phyloP scores from a whole-genome alignment of 2,797 vertebrate species.

The Catharus ustulatus region DNA sequence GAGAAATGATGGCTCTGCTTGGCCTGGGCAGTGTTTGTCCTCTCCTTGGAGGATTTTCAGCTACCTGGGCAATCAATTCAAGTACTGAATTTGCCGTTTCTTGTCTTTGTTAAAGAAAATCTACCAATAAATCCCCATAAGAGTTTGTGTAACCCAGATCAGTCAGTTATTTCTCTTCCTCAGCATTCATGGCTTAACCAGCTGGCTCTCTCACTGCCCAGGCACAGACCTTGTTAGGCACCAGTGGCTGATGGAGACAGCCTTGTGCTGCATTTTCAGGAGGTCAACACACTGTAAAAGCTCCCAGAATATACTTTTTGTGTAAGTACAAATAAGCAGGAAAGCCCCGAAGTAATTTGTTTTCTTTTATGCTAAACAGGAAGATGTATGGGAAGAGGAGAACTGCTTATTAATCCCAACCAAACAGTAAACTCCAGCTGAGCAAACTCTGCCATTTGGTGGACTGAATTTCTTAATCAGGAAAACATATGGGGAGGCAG shows the following conservation, averaged over 20 bases:
- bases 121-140: conserved; percentile 50
- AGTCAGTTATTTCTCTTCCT: conserved; percentile 54
- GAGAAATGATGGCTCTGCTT: conserved; percentile 35
- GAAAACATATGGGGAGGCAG: conserved; percentile 58
- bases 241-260: not conserved
- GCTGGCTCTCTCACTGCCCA: not conserved
- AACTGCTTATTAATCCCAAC: conserved; percentile 60
- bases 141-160: conserved; percentile 55
- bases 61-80: conserved; percentile 60
- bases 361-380: conserved; percentile 63
- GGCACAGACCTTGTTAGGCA: not conserved
- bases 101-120: conserved; percentile 57
- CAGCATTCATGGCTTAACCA: conserved; percentile 33
- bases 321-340: conserved; percentile 53
- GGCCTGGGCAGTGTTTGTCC: conserved; percentile 22
- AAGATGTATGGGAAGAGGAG: conserved; percentile 62
- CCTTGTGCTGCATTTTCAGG: not conserved
- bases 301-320: conserved; percentile 23
- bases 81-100: conserved; percentile 30
- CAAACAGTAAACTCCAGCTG: conserved; percentile 65
- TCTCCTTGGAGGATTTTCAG: conserved; percentile 34
- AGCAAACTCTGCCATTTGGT: conserved; percentile 69
- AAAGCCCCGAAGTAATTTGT: conserved; percentile 62
- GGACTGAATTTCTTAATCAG: conserved; percentile 60
- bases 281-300: not conserved